A percentile compares a stretch with the other conserved stretches of the same genome.
Conservation (phyloP, 2,888 invertebrate species). For the Scelioninae gen. 1 region DNA sequence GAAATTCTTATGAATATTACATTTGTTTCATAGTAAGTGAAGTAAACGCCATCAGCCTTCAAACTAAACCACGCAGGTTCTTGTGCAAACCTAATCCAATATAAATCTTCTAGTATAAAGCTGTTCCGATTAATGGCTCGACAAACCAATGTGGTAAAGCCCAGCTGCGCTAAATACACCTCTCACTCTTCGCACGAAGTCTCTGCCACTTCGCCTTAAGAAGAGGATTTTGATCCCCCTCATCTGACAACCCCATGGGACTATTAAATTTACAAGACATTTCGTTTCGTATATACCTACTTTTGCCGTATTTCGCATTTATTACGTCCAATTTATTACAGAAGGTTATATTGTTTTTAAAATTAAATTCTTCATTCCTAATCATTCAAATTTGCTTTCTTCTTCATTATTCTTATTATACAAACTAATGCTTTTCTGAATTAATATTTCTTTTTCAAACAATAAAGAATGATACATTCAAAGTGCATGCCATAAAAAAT, state of each 20-base stretch:
- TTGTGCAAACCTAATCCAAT: slow-evolving; percentile 79
- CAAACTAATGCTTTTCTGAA: no score
- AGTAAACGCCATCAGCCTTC: slow-evolving; percentile 72
- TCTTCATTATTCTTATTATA: no score
- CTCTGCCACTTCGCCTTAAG: slow-evolving; percentile 66
- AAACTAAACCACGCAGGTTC: slow-evolving; percentile 78
- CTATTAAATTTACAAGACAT: slow-evolving; percentile 61
- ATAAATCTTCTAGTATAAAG: slow-evolving; percentile 82
- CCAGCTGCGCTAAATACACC: slow-evolving; percentile 73
- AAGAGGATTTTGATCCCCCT: slow-evolving; percentile 65
- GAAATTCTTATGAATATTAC: slow-evolving; percentile 59
- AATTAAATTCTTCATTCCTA: background rate
- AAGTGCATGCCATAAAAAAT: no score
- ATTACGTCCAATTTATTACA: slow-evolving; percentile 7
- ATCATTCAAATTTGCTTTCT: background rate
- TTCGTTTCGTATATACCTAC: slow-evolving; percentile 31
- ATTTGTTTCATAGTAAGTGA: slow-evolving; percentile 45
- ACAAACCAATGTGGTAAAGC: slow-evolving; percentile 81
- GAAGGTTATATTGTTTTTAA: slow-evolving; percentile 5
- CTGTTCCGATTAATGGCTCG: slow-evolving; percentile 82
- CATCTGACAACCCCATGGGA: slow-evolving; percentile 55
- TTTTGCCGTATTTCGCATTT: slow-evolving; percentile 29
- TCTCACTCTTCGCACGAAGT: slow-evolving; percentile 63
- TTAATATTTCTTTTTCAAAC: background rate
- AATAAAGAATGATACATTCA: slow-evolving; percentile 6